Conservation (phyloP, 92 coral and sea anemone species). For the Bergia sp. region DNA sequence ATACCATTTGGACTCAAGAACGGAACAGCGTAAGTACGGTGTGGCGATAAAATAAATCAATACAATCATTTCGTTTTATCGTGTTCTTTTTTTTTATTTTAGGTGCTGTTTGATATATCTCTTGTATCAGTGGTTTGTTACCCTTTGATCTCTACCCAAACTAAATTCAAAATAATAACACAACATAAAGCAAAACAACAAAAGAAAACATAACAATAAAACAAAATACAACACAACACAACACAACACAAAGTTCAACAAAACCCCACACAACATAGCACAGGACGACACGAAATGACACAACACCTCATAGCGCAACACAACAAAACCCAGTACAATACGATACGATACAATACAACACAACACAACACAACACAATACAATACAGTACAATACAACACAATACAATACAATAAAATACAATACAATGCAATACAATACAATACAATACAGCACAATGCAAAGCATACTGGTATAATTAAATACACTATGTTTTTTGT, state of each 20-base stretch:
- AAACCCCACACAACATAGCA: too few relatives aligned
- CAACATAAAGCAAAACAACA: too few relatives aligned
- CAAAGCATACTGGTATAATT: too few relatives aligned
- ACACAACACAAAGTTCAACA: too few relatives aligned
- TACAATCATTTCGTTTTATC: neutral
- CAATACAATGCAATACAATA: neutral
- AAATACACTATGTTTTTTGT: too few relatives aligned
- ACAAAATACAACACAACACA: too few relatives aligned
- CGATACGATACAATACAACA: too few relatives aligned
- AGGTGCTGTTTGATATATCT: neutral
- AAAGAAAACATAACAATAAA: too few relatives aligned
- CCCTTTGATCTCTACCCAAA: neutral
- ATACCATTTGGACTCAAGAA: conserved; percentile 53
- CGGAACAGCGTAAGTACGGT: conserved; percentile 55
- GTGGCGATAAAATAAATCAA: neutral
- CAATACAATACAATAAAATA: neutral
- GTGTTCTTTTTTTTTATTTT: neutral
- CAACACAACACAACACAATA: too few relatives aligned
- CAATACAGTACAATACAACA: too few relatives aligned
- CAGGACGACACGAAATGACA: neutral
- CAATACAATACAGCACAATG: neutral
- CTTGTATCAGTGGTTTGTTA: neutral
- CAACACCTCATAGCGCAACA: neutral
- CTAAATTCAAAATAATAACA: too few relatives aligned
- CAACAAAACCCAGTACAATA: too few relatives aligned